A percentile compares a stretch with the other conserved stretches of the same genome.
Evolutionary conservation across 2,797 vertebrate species (phyloP).

Genomic region (Gallirallus australis): DNA sequence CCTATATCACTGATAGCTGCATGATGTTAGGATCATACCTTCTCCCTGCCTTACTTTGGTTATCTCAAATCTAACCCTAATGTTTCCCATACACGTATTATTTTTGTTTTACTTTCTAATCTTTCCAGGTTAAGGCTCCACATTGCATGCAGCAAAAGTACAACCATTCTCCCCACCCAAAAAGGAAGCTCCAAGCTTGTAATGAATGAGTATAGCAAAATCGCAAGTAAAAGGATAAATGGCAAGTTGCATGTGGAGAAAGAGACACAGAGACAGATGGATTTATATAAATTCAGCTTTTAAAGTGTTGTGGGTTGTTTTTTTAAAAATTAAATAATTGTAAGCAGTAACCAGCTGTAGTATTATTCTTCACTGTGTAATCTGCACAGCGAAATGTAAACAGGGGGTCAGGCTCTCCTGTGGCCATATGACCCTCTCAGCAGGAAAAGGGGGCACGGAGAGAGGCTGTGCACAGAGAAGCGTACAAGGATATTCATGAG

Average conservation of each 20-base stretch:
- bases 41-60: background rate
- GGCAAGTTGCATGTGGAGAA: background rate
- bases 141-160: background rate
- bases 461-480: conserved; percentile 33
- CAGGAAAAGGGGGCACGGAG: conserved; percentile 35
- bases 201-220: background rate
- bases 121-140: background rate
- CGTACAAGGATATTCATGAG: conserved; percentile 39
- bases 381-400: conserved; percentile 58
- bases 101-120: background rate
- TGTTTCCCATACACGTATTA: background rate
- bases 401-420: conserved; percentile 43
- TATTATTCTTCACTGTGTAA: conserved; percentile 46
- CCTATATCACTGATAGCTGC: background rate
- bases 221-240: conserved; percentile 14
- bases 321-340: conserved; percentile 35
- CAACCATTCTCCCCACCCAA: background rate
- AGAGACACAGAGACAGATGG: background rate
- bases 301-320: background rate
- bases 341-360: conserved; percentile 20
- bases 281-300: conserved; percentile 38
- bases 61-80: background rate
- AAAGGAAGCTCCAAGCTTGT: background rate
- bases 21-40: background rate
- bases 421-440: conserved; percentile 59